A percentile compares a stretch with the other conserved stretches of the same genome.
These are phyloP conservation scores for Meandrusa payeni DNA, from an alignment of 2,888 invertebrate species.

Conservation along the genomic window DNA sequence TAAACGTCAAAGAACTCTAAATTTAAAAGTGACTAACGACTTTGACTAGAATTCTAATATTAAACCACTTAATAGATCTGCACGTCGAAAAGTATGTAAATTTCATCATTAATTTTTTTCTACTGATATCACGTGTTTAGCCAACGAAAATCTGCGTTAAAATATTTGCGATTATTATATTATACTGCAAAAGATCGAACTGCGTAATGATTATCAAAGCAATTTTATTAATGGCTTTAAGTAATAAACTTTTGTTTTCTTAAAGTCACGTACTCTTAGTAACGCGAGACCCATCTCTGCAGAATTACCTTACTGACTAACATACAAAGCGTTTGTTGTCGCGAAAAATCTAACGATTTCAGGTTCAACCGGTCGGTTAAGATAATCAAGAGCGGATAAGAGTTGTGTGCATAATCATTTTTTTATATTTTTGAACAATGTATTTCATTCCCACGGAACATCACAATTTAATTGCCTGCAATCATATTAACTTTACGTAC, in stretches of 20 bases:
- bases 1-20: constrained; percentile 47
- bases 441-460: constrained; percentile 29
- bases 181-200: no score
- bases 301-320: constrained; percentile 17
- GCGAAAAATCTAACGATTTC: constrained; percentile 36
- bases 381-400: constrained; percentile 38
- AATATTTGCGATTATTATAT: no score
- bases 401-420: constrained; percentile 35
- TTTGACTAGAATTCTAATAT: constrained; percentile 17
- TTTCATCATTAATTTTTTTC: neutral
- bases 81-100: constrained; percentile 5
- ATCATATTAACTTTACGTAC: constrained; percentile 7
- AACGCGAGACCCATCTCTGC: constrained; percentile 55
- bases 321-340: constrained; percentile 28
- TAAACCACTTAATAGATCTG: constrained; percentile 4
- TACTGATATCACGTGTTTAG: no score
- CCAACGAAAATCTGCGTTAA: no score
- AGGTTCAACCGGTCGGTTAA: constrained; percentile 46
- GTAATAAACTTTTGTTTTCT: no score
- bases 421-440: constrained; percentile 36
- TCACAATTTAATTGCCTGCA: constrained; percentile 11
- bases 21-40: constrained; percentile 40
- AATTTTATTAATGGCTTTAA: no score
- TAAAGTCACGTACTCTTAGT: constrained; percentile 50
- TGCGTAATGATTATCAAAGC: no score